Evolutionary conservation across 2,797 vertebrate species (phyloP).

Genomic region (Chelonia mydas): DNA sequence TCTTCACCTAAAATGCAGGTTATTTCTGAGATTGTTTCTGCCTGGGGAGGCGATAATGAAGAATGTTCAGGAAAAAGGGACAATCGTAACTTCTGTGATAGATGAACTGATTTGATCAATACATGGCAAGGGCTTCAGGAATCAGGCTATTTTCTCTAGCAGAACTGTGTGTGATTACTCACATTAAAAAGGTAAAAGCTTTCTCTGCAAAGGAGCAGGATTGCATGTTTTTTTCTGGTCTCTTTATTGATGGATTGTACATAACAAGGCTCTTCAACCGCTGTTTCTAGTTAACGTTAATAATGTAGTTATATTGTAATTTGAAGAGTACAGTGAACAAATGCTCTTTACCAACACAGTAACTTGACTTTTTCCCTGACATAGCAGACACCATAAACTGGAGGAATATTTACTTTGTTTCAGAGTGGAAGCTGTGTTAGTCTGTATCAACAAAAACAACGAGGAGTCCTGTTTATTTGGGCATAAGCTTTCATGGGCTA

Average conservation of each 20-base stretch:
- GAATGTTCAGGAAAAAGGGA: not conserved
- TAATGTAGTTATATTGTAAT: not conserved
- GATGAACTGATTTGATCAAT: slow-evolving; percentile 6
- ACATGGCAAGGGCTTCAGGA: not conserved
- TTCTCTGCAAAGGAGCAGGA: not conserved
- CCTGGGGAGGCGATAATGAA: not conserved
- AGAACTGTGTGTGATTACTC: not conserved
- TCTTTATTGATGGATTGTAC: not conserved
- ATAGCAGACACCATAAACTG: too few relatives aligned
- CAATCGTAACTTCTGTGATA: not conserved
- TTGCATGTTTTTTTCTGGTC: not conserved
- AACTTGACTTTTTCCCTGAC: not conserved
- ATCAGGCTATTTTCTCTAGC: not conserved
- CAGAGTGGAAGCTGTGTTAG: too few relatives aligned
- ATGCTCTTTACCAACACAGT: not conserved
- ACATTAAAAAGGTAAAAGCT: not conserved
- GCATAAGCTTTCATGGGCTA: too few relatives aligned
- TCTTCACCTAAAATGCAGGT: not conserved
- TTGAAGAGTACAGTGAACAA: not conserved
- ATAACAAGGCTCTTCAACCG: not conserved
- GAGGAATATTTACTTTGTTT: too few relatives aligned
- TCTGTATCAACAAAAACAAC: too few relatives aligned
- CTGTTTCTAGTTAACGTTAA: not conserved
- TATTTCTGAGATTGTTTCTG: not conserved
- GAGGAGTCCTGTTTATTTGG: too few relatives aligned